phyloP scores from a whole-genome alignment of 1,140 invertebrate genomes.

The Anastrepha obliqua region DNA sequence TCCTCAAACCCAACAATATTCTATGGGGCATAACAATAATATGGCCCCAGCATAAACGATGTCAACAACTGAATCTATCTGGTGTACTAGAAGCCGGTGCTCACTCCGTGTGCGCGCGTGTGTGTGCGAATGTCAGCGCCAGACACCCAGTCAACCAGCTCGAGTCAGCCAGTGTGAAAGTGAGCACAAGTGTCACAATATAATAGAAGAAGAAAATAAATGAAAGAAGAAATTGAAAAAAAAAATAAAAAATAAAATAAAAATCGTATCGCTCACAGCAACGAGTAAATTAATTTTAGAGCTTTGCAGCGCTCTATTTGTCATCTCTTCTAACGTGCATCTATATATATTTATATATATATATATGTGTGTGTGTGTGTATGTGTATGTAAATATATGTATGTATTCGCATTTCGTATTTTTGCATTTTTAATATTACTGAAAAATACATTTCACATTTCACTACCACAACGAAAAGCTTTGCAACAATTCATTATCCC shows the following conservation, averaged over 20 bases:
- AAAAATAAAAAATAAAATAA: not conserved
- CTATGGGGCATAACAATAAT: not conserved
- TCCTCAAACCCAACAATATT: constrained; percentile 3
- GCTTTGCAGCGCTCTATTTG: not conserved
- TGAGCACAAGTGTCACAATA: constrained; percentile 1
- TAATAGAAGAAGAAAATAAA: not conserved
- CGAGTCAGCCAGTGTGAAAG: not conserved
- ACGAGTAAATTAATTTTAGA: constrained; percentile 23
- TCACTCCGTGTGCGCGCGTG: not conserved
- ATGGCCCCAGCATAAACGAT: not conserved
- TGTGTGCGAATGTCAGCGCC: constrained; percentile 19
- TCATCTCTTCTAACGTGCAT: not conserved
- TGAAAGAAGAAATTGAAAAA: not conserved
- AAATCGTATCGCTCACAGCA: not conserved
- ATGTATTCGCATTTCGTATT: not conserved
- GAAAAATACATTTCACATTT: not conserved
- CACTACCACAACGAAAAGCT: not conserved
- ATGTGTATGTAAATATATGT: not conserved
- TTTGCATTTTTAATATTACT: constrained; percentile 19
- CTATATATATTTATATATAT: not conserved
- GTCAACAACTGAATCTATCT: constrained; percentile 35
- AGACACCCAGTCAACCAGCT: not conserved
- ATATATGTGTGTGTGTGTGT: not conserved
- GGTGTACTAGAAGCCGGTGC: not conserved
- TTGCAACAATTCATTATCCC: constrained; percentile 4